Conservation (phyloP, 2,888 invertebrate species). For the Tetragonisca angustula region DNA sequence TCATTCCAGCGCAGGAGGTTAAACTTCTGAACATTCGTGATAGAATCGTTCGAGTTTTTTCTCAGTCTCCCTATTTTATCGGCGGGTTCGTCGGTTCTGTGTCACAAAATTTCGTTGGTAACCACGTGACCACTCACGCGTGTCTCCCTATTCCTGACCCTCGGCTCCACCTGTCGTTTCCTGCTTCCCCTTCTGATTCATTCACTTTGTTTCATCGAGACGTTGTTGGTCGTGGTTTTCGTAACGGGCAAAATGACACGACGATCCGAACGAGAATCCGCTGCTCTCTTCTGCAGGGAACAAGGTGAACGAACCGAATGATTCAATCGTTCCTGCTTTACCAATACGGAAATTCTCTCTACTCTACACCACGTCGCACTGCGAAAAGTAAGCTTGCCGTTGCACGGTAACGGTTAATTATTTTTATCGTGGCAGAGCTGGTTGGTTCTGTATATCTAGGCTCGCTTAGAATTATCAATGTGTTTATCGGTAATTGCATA, state of each 20-base stretch:
- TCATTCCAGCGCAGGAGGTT: too few species aligned
- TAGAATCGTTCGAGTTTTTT: not conserved
- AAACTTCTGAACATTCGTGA: not conserved
- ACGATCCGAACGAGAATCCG: conserved; percentile 51
- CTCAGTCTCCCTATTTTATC: not conserved
- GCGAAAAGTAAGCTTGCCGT: not conserved
- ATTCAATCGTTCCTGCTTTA: conserved; percentile 21
- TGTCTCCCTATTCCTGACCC: conserved; percentile 69
- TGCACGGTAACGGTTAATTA: conserved; percentile 10
- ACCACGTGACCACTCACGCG: conserved; percentile 57
- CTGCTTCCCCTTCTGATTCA: conserved; percentile 65
- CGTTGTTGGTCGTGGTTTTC: conserved; percentile 1
- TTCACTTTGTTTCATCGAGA: conserved; percentile 49
- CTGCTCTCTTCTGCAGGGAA: conserved; percentile 41
- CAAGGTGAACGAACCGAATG: conserved; percentile 70
- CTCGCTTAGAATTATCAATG: not conserved
- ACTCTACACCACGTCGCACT: not conserved
- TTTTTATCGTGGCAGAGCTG: not conserved
- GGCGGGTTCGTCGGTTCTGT: not conserved
- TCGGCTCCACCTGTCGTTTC: conserved; percentile 71
- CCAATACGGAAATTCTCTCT: conserved; percentile 25
- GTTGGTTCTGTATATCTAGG: not conserved
- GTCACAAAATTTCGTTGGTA: conserved; percentile 48
- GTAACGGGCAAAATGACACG: not conserved
- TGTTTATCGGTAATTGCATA: not conserved